Evolutionary conservation across 2,888 invertebrate genomes (phyloP), one percentile per base, ranked within the genome.

Genomic region (Lathronympha strigana): DNA sequence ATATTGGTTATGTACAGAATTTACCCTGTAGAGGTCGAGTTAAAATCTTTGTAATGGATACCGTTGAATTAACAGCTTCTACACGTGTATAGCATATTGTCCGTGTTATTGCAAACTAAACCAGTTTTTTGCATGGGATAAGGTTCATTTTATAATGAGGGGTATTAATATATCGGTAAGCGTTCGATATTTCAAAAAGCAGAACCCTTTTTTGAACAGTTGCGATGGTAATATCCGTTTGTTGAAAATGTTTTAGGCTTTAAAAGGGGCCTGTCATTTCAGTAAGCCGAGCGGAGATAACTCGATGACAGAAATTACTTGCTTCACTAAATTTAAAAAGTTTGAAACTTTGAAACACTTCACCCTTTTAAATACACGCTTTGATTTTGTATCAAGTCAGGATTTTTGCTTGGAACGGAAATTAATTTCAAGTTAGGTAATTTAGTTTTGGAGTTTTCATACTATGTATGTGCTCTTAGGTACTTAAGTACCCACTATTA

Each of bases 211-310:
- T 68, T 79, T 75, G 73, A 73, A 78, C 76, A 70, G 77, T 76
- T 78, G 77, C 77, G 79, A 76, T 72, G 76, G 72, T 76, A 78
- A 82, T 82, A 82, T 83, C 82, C 82, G 78, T 75, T 76, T 78
- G 75, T 79, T 68, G 71, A 70, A 76, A 79, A 77, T 73, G 73
- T 76, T 69, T 71, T 51, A 67, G 58, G 67, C 78, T 80, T 73
- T 76, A 76, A 75, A 69, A 72, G 67, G 58, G 55, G 68, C 43
- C 68, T 72, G 73, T 63, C 62, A 66, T 45, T 71, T 67, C 68
- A 61, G 66, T 61, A 66, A 66, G 68, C 68, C 67, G 61, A 68
- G 49, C 66, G 64, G 68, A 72, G 63, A 76, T 73, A 71, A 71
- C 66, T 67, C 61, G 68, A 69, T 70, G 71, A 68, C 71, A 69